Percentiles rank a stretch among this genome's conserved stretches.
These are phyloP conservation scores for Cosmia pyralina DNA, from an alignment of 2,888 invertebrate genomes.

Conservation along the genomic window DNA sequence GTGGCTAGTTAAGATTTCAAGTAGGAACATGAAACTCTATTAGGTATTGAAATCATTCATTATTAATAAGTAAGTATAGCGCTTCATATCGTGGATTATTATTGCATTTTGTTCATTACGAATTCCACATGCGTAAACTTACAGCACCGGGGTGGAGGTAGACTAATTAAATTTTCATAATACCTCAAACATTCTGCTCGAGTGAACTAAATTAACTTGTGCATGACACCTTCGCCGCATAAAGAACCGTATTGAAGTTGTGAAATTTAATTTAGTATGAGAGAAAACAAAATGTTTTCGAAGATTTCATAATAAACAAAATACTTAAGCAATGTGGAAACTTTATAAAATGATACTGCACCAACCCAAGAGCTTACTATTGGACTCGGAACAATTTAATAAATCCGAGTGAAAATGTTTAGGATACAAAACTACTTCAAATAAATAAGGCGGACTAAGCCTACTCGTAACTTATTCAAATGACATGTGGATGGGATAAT, in stretches of 20 bases:
- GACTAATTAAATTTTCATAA: slow-evolving; percentile 79
- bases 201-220: slow-evolving; percentile 71
- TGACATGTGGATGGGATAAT: slow-evolving; percentile 65
- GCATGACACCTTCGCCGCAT: slow-evolving; percentile 63
- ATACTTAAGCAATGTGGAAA: neutral
- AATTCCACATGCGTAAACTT: slow-evolving; percentile 74
- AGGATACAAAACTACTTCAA: slow-evolving; percentile 38
- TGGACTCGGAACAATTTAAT: slow-evolving; percentile 31
- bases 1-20: slow-evolving; percentile 61
- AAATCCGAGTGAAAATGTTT: slow-evolving; percentile 42
- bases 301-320: no score
- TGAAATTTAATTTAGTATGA: slow-evolving; percentile 18
- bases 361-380: neutral
- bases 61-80: slow-evolving; percentile 28
- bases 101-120: slow-evolving; percentile 70
- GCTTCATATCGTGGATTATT: slow-evolving; percentile 44
- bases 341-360: slow-evolving; percentile 3
- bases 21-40: slow-evolving; percentile 41
- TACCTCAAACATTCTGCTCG: slow-evolving; percentile 71
- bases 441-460: slow-evolving; percentile 56
- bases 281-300: no score
- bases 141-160: slow-evolving; percentile 67
- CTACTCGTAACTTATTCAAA: slow-evolving; percentile 68
- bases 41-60: slow-evolving; percentile 10
- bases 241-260: slow-evolving; percentile 53